Base-by-base conservation (phyloP, 2,888 invertebrate genomes). In the Dicranocentrus wangi region DNA sequence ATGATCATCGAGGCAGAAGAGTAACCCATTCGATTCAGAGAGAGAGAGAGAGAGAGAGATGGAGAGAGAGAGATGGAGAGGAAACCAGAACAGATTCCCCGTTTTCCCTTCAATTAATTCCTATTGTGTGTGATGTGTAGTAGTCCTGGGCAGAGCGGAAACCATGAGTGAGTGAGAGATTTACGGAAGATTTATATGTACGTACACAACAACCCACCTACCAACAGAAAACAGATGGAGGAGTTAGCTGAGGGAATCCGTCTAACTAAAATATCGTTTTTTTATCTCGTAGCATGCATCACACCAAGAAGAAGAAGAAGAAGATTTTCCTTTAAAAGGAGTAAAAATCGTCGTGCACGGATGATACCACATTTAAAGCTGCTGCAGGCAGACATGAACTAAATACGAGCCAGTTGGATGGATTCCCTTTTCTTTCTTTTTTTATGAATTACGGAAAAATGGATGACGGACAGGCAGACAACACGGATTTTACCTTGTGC, bases 61-160 rank as follows among this genome's bases (percentile, higher is more conserved):
- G n/a, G n/a, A n/a, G n/a, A n/a, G n/a, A n/a, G n/a, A n/a, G n/a
- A n/a, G n/a, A n/a, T n/a, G n/a, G n/a, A n/a, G 58, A 58, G 13
- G 58, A 58, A 58, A 58, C 58, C 58, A 58, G 58, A 58, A 58
- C 58, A 25, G 58, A 58, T 58, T 47, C 47, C n/a, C n/a, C n/a
- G 47, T 55, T 55, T 39, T 55, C 55, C 55, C 55, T 55, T 55
- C 55, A 55, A 55, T 55, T 55, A 55, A 55, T 55, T 55, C 23
- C 55, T 23, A 3, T n/a, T n/a, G 15, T 47, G 3, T 55, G 55
- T 55, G 10, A 55, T 55, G 51, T 8, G 13, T 8, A 8, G 39
- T n/a, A 51, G n/a, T 51, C 51, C 7, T 39, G 13, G 39, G 39
- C 39, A 8, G 39, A 39, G 39, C 39, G 13, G n/a, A n/a, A n/a